These are phyloP conservation scores for Eudyptes chrysolophus DNA, from an alignment of 2,113 vertebrate genomes.

Conservation along the genomic window DNA sequence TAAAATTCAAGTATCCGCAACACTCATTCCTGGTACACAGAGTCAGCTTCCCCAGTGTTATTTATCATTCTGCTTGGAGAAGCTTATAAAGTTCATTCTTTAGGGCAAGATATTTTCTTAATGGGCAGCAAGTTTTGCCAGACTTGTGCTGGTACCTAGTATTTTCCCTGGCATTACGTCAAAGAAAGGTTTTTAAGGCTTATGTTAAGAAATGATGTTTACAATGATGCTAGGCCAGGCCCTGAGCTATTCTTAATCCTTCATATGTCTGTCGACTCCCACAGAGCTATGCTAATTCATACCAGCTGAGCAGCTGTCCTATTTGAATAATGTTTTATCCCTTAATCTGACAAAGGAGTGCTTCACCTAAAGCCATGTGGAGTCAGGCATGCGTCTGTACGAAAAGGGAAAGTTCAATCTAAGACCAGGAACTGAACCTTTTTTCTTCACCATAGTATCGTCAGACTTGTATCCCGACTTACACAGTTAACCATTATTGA, in stretches of 20 bases:
- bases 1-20: not conserved
- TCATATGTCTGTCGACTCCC: not conserved
- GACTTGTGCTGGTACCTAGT: not conserved
- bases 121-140: not conserved
- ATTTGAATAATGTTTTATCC: not conserved
- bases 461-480: not conserved
- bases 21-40: not conserved
- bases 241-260: constrained; percentile 27
- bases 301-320: constrained; percentile 35
- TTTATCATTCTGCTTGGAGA: not conserved
- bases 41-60: not conserved
- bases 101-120: not conserved
- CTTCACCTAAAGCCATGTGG: not conserved
- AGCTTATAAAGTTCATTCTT: not conserved
- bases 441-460: not conserved
- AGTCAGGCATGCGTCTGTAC: not conserved
- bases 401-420: not conserved
- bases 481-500: not conserved
- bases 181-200: constrained; percentile 9
- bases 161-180: not conserved
- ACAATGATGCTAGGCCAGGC: constrained; percentile 1
- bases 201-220: constrained; percentile 26
- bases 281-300: constrained; percentile 26
- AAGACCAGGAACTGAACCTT: not conserved
- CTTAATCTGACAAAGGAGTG: not conserved